Conservation (phyloP, 2,113 vertebrate species). For the Papio anubis region DNA sequence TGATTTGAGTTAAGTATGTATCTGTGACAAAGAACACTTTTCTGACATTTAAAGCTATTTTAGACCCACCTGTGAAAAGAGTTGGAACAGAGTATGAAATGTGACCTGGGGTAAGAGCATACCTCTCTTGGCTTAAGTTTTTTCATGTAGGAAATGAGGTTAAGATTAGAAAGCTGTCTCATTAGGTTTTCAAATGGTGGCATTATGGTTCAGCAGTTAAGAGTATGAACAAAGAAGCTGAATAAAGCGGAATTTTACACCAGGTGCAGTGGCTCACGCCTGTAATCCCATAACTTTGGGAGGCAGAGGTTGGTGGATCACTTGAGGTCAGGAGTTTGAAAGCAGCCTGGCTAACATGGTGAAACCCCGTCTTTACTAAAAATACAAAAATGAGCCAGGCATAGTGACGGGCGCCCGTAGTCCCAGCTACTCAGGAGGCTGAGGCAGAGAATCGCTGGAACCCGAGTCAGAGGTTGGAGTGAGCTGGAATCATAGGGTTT, state of each 20-base stretch:
- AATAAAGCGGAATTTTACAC: not conserved
- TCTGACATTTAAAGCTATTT: not conserved
- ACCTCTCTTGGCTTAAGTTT: not conserved
- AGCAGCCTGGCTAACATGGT: too few species aligned
- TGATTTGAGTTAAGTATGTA: not conserved
- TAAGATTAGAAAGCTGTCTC: not conserved
- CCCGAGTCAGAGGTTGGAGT: rapidly evolving
- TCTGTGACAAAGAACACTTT: not conserved
- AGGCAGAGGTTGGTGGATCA: too few species aligned
- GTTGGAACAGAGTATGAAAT: not conserved
- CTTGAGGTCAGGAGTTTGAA: too few species aligned
- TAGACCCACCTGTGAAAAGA: not conserved
- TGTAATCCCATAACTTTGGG: too few species aligned
- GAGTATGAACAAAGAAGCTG: not conserved
- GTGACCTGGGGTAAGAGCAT: not conserved
- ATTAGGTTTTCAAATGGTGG: not conserved
- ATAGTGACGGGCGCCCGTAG: rapidly evolving
- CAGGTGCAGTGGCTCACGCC: rapidly evolving
- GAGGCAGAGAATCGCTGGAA: too few species aligned
- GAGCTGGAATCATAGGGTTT: not conserved
- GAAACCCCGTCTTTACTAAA: too few species aligned
- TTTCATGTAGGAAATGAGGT: not conserved
- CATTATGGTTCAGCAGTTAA: not conserved
- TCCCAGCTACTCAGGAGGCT: too few species aligned
- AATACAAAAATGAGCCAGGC: too few species aligned